Conservation (phyloP, 1,140 invertebrate species). For the Ephestia elutella region DNA sequence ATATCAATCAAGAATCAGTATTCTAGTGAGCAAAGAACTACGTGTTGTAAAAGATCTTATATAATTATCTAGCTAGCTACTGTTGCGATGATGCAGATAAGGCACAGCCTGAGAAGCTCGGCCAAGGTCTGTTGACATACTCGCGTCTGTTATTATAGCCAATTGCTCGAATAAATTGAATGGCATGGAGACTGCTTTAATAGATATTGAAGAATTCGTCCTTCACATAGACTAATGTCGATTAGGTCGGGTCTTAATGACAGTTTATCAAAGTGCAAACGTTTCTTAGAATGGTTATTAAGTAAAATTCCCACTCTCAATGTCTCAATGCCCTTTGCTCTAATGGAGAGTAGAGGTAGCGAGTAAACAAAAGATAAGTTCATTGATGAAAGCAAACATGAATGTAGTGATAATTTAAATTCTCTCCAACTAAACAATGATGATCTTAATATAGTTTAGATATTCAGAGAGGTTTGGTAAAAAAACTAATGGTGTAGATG, state of each 20-base stretch:
- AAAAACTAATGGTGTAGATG: background rate
- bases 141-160: conserved; percentile 12
- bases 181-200: conserved; percentile 8
- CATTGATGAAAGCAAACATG: background rate
- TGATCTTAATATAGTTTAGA: background rate
- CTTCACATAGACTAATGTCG: background rate
- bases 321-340: no score
- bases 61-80: conserved; percentile 12
- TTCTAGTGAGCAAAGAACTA: background rate
- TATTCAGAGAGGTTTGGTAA: background rate
- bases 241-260: background rate
- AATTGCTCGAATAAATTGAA: conserved; percentile 13
- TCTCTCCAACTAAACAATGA: background rate
- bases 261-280: background rate
- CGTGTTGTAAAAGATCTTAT: conserved; percentile 16
- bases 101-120: conserved; percentile 13
- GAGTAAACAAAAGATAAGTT: background rate
- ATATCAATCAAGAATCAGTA: conserved; percentile 5
- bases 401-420: background rate
- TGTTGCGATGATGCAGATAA: conserved; percentile 12
- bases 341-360: no score
- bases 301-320: no score
- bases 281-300: background rate
- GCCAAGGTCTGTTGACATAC: conserved; percentile 17
- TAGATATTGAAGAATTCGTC: background rate